Percentiles rank a stretch among this genome's conserved stretches.
Conservation (phyloP, 2,888 invertebrate genomes). For the Drosophila subsilvestris region DNA sequence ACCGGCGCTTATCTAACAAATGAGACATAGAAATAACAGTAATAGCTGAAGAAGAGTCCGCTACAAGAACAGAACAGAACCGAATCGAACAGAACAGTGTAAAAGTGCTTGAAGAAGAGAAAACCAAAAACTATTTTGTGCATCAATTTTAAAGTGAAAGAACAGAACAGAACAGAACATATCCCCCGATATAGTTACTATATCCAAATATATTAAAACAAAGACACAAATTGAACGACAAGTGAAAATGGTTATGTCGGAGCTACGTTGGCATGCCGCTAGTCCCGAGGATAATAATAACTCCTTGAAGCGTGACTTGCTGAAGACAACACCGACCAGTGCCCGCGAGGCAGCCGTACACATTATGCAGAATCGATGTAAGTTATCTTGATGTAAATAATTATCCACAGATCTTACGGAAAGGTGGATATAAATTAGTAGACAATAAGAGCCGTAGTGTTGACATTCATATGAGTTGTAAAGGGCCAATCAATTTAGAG, state of each 20-base stretch:
- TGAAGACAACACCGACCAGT: slow-evolving; percentile 77
- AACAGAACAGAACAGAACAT: neutral
- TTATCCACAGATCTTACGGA: neutral
- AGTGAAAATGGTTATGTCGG: slow-evolving; percentile 85
- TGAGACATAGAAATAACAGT: slow-evolving; percentile 25
- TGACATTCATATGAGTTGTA: neutral
- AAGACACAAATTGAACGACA: slow-evolving; percentile 3
- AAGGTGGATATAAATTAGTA: neutral
- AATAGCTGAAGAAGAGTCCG: neutral
- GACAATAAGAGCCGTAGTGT: neutral
- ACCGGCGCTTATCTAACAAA: slow-evolving; percentile 50
- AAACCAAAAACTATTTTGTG: neutral
- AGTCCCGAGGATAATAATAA: slow-evolving; percentile 84
- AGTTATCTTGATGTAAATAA: slow-evolving; percentile 54
- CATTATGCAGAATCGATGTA: slow-evolving; percentile 83
- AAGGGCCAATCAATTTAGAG: too few relatives aligned
- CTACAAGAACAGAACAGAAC: neutral
- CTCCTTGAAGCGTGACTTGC: slow-evolving; percentile 83
- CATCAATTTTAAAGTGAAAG: neutral
- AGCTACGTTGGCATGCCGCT: slow-evolving; percentile 83
- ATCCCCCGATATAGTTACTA: neutral
- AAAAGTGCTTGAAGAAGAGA: neutral
- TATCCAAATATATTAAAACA: neutral
- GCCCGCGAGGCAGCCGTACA: slow-evolving; percentile 74
- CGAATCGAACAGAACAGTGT: neutral